Conservation (phyloP, 2,113 vertebrate species). For the Aptenodytes forsteri region DNA sequence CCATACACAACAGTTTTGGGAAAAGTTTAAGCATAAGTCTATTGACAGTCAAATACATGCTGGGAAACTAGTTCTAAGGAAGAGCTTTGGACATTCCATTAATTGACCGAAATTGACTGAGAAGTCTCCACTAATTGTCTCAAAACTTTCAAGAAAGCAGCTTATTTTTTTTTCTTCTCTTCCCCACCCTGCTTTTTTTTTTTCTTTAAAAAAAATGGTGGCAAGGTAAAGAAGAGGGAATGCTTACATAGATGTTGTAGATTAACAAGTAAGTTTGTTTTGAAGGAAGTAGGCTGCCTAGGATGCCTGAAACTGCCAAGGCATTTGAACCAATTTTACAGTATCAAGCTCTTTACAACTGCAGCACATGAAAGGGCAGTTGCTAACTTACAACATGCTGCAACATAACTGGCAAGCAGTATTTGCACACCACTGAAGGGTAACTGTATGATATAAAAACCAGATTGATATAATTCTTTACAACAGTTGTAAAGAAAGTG, state of each 20-base stretch:
- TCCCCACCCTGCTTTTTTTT: not conserved
- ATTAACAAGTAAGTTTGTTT: not conserved
- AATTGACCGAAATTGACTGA: not conserved
- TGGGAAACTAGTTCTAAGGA: not conserved
- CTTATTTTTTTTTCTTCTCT: not conserved
- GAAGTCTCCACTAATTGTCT: not conserved
- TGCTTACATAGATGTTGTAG: not conserved
- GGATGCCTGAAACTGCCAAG: not conserved
- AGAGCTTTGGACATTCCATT: not conserved
- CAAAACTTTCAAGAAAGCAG: not conserved
- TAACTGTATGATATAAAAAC: not conserved
- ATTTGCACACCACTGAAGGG: slow-evolving; percentile 27
- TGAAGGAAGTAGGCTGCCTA: not conserved
- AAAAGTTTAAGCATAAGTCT: not conserved
- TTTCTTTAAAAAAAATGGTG: not conserved
- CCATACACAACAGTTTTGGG: not conserved
- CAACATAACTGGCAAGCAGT: not conserved
- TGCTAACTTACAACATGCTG: not conserved
- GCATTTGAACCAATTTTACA: not conserved
- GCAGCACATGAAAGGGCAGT: not conserved
- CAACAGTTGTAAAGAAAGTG: not conserved
- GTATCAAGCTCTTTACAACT: not conserved
- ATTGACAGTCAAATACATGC: not conserved
- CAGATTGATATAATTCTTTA: not conserved
- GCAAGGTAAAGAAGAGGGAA: not conserved